phyloP scores from a whole-genome alignment of 2,797 vertebrate genomes.

The Prunella strophiata region DNA sequence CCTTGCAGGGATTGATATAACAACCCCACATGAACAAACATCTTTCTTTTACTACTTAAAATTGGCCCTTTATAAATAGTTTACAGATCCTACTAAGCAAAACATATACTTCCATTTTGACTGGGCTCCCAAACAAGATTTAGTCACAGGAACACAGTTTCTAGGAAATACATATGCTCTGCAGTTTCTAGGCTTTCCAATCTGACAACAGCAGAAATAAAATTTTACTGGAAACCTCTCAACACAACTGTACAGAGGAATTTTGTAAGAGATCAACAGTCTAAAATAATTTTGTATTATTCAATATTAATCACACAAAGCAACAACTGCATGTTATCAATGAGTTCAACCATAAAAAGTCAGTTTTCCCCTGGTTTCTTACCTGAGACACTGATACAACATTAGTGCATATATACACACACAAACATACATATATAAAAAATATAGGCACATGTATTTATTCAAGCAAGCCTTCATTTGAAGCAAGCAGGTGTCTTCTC shows the following conservation, averaged over 20 bases:
- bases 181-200: neutral
- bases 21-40: neutral
- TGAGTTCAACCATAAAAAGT: neutral
- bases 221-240: neutral
- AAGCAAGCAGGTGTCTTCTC: neutral
- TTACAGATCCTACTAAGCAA: neutral
- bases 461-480: neutral
- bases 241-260: neutral
- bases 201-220: neutral
- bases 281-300: constrained; percentile 28
- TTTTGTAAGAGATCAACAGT: neutral
- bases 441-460: fast-evolving
- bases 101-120: neutral
- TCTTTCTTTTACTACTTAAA: neutral
- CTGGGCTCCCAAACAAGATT: neutral
- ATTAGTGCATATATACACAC: neutral
- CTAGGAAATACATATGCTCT: neutral
- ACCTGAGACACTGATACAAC: neutral
- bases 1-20: neutral
- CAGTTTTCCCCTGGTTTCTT: neutral
- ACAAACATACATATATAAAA: neutral
- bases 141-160: neutral
- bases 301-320: constrained; percentile 22
- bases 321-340: neutral
- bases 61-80: neutral